Conservation (phyloP, 2,113 vertebrate species). For the Myrmophylax atrothorax region DNA sequence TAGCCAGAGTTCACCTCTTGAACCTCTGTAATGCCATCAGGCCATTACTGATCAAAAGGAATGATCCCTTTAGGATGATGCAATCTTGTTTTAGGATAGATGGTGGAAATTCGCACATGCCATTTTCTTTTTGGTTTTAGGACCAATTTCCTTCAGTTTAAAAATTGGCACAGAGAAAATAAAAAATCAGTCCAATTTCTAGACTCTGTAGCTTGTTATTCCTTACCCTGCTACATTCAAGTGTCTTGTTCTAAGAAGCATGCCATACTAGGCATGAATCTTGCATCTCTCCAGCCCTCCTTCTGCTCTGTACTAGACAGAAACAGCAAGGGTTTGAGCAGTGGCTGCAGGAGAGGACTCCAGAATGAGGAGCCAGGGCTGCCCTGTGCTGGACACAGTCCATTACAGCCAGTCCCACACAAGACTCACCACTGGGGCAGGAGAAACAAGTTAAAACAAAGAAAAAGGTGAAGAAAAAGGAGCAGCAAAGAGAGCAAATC, state of each 20-base stretch:
- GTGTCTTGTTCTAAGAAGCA: not conserved
- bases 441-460: not conserved
- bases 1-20: not conserved
- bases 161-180: not conserved
- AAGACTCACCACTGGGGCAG: fast-evolving
- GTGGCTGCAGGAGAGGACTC: not conserved
- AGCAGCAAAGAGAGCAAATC: not conserved
- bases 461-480: not conserved
- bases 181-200: not conserved
- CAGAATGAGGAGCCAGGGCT: not conserved
- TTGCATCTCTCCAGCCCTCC: not conserved
- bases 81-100: not conserved
- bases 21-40: not conserved
- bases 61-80: not conserved
- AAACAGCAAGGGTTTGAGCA: fast-evolving
- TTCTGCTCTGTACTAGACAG: fast-evolving
- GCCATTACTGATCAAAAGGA: not conserved
- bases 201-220: not conserved
- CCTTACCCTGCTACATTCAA: not conserved
- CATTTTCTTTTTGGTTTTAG: not conserved
- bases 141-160: not conserved
- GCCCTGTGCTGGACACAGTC: fast-evolving
- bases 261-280: not conserved
- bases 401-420: not conserved
- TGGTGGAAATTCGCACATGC: not conserved